Evolutionary conservation across 2,888 invertebrate genomes (phyloP).

Genomic region (Sphinx pinastri): DNA sequence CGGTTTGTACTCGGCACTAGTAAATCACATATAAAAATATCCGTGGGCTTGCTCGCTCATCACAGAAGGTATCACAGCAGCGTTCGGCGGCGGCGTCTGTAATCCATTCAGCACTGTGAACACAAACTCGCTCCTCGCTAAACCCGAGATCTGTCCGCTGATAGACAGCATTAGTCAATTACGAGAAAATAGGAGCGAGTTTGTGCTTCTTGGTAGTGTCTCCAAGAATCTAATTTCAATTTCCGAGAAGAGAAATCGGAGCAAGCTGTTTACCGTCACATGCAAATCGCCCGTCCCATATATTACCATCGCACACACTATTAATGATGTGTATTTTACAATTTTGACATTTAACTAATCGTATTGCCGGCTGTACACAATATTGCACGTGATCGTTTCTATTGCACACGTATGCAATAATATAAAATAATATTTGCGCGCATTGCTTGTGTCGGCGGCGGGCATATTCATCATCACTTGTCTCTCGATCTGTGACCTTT

Average conservation of each 20-base stretch:
- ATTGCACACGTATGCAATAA: slow-evolving; percentile 7
- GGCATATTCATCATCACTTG: slow-evolving; percentile 38
- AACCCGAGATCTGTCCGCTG: slow-evolving; percentile 34
- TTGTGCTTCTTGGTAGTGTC: slow-evolving; percentile 38
- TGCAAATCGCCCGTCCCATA: slow-evolving; percentile 54
- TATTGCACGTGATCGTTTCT: slow-evolving; percentile 29
- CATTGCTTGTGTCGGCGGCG: slow-evolving; percentile 12
- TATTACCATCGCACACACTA: slow-evolving; percentile 37
- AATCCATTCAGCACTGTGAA: slow-evolving; percentile 50
- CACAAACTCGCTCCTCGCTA: slow-evolving; percentile 38
- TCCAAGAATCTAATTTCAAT: slow-evolving; percentile 38
- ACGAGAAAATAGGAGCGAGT: slow-evolving; percentile 39
- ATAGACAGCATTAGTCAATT: slow-evolving; percentile 34
- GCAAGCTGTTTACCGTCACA: slow-evolving; percentile 52
- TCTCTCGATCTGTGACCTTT: slow-evolving; percentile 50
- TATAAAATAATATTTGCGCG: slow-evolving; percentile 19
- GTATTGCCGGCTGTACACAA: slow-evolving; percentile 35
- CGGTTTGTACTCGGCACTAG: slow-evolving; percentile 83
- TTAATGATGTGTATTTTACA: slow-evolving; percentile 42
- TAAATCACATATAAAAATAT: slow-evolving; percentile 84
- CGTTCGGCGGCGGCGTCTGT: slow-evolving; percentile 68
- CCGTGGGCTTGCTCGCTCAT: slow-evolving; percentile 76
- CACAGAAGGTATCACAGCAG: slow-evolving; percentile 82
- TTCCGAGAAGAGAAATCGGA: slow-evolving; percentile 48
- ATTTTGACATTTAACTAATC: slow-evolving; percentile 47